Evolutionary conservation across 2,797 vertebrate genomes (phyloP).

Genomic region (Sebastes itinus): DNA sequence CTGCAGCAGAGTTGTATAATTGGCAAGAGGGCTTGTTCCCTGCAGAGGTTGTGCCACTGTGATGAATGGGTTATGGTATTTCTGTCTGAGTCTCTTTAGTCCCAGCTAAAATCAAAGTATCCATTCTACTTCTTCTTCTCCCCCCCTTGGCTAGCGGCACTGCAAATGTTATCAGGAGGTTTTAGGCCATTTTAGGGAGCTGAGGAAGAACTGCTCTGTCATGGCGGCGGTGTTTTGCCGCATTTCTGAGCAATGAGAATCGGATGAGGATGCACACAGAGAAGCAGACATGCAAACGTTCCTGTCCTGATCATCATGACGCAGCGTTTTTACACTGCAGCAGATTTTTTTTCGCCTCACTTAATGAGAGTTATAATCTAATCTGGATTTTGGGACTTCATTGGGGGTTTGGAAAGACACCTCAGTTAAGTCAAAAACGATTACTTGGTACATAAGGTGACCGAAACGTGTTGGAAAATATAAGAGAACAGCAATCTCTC

Average conservation of each 20-base stretch:
- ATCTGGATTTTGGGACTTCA: not conserved
- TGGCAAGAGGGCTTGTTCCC: slow-evolving; percentile 33
- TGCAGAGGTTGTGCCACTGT: slow-evolving; percentile 34
- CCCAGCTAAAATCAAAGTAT: slow-evolving; percentile 32
- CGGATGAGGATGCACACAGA: slow-evolving; percentile 14
- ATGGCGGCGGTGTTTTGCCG: not conserved
- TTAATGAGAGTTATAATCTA: not conserved
- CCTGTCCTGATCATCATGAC: not conserved
- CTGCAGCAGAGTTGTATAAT: slow-evolving; percentile 22
- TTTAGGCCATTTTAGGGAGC: slow-evolving; percentile 10
- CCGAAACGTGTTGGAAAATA: not conserved
- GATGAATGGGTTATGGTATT: slow-evolving; percentile 43
- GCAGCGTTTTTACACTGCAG: not conserved
- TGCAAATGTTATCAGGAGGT: slow-evolving; percentile 11
- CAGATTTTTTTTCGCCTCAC: not conserved
- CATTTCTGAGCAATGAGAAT: slow-evolving; percentile 17
- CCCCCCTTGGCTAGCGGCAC: not conserved
- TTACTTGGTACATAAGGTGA: not conserved
- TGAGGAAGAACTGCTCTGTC: slow-evolving; percentile 25
- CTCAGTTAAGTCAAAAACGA: not conserved
- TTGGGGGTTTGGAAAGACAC: not conserved
- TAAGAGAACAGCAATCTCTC: no score
- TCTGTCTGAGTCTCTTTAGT: slow-evolving; percentile 23
- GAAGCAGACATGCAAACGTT: slow-evolving; percentile 5
- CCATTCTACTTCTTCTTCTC: not conserved